A percentile compares a stretch with the other conserved stretches of the same genome.
phyloP scores from a whole-genome alignment of 2,888 invertebrate genomes.

The Cynaeus angustus region DNA sequence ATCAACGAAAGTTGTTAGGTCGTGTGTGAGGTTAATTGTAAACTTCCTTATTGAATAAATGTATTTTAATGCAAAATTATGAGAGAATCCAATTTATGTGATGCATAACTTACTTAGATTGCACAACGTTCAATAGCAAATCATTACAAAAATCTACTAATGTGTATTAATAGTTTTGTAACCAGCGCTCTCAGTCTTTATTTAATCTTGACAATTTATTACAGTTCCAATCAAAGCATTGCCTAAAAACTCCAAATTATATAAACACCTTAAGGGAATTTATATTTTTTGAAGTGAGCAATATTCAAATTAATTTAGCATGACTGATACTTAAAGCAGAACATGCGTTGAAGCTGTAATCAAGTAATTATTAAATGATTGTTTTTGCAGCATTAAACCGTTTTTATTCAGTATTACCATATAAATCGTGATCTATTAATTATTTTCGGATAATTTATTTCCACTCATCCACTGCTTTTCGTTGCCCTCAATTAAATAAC shows the following conservation, averaged over 20 bases:
- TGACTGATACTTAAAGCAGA: conserved; percentile 12
- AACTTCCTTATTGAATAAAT: conserved; percentile 26
- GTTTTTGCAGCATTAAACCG: conserved; percentile 5
- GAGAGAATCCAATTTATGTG: conserved; percentile 9
- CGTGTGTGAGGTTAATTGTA: conserved; percentile 16
- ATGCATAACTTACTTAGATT: conserved; percentile 1
- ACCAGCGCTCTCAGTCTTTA: neutral
- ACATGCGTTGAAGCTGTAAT: neutral
- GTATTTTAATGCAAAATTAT: conserved; percentile 23
- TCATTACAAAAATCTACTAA: conserved; percentile 7
- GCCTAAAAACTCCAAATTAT: conserved; percentile 14
- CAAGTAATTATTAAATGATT: conserved; percentile 8
- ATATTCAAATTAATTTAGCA: conserved; percentile 29
- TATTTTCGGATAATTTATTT: conserved; percentile 14
- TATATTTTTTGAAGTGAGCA: neutral
- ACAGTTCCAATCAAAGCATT: conserved; percentile 11
- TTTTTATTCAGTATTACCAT: conserved; percentile 2
- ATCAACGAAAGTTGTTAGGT: conserved; percentile 32
- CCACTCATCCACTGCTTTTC: neutral
- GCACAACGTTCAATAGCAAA: neutral
- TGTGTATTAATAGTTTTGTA: conserved; percentile 23
- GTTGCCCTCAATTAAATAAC: neutral
- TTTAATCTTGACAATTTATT: neutral
- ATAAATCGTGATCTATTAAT: conserved; percentile 26
- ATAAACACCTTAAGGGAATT: conserved; percentile 11